Base-by-base conservation (phyloP, 2,113 vertebrate species). In the Brachypteracias leptosomus region DNA sequence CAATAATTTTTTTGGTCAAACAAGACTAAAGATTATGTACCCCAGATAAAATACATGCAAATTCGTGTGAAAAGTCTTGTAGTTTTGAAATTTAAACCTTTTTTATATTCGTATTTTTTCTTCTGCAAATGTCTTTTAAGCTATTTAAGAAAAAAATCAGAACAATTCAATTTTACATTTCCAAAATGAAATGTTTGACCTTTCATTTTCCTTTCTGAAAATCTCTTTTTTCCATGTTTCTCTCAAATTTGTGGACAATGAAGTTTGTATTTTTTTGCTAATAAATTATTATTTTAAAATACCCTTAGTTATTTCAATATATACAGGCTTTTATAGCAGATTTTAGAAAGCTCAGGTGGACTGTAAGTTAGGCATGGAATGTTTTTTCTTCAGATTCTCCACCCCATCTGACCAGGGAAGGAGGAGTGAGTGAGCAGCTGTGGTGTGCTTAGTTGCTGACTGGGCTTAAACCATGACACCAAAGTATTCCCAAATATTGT, bases 261-360 rank as follows among this genome's bases (percentile, higher is more conserved):
- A 54, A 12, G 2, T 26, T 54, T 63, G 4, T 7, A 25, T 52
- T 80, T 84, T 80, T 72, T 28, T 58, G 15, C 2, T 35, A 47
- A 49, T 44, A 49, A 81, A 36, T 16, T 35, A 5, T 4, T 26
- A 4, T 38, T 89, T 67, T 7, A 44, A 91, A 49, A 10, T 15
- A 0, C 5, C 3, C 1, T 2, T 5, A 44, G 13, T 47, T 74
- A 21, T 79, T 83, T 83, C 18, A 18, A 28, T 16, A 35, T 7
- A 24, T 14, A 25, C 2, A 20, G 6, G 5, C 2, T 0, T 0
- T 15, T 51, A 21, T 9, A 13, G 3, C 3, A 65, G 17, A 28
- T 13, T 89, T 86, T 47, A 5, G 7, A 36, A 65, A 46, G 42
- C 28, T 88, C 8, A 44, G n/a, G 19, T 52, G 17, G 16, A 9